A percentile compares a stretch with the other conserved stretches of the same genome.
These are phyloP conservation scores for Hiodon tergisus DNA, from an alignment of 2,113 vertebrate species.

Conservation along the genomic window DNA sequence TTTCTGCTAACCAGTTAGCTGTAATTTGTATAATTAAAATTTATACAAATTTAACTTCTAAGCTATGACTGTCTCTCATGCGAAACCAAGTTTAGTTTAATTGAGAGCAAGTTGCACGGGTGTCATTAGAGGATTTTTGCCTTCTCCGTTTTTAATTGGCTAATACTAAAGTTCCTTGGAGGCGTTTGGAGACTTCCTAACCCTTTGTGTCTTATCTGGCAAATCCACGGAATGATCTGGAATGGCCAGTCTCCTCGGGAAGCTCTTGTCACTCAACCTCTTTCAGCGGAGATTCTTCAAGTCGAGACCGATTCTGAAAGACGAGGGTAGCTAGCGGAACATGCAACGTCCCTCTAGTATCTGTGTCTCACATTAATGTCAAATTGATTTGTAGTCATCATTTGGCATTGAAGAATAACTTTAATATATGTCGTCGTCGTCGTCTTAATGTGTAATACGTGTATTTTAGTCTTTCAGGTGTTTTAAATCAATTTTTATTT, in stretches of 20 bases:
- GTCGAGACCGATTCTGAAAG: constrained; percentile 7
- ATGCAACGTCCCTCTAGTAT: no score
- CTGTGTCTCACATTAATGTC: constrained; percentile 33
- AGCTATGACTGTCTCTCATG: neutral
- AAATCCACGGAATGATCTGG: neutral
- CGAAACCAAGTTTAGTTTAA: neutral
- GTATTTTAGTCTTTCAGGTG: constrained; percentile 44
- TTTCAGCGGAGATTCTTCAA: constrained; percentile 1
- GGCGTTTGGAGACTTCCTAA: neutral
- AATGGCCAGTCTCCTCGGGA: neutral
- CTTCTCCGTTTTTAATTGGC: neutral
- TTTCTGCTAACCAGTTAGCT: neutral
- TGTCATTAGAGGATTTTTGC: neutral
- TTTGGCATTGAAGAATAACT: constrained; percentile 41
- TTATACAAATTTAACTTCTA: no score
- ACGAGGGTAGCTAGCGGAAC: no score
- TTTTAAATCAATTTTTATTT: constrained; percentile 59
- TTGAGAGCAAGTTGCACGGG: neutral
- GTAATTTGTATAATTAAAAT: no score
- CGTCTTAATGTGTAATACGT: constrained; percentile 41
- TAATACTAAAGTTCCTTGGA: neutral
- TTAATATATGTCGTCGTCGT: constrained; percentile 34
- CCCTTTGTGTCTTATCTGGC: neutral
- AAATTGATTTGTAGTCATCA: constrained; percentile 42
- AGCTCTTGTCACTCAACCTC: neutral